phyloP scores from a whole-genome alignment of 2,888 invertebrate species.

The Torymus texanus region DNA sequence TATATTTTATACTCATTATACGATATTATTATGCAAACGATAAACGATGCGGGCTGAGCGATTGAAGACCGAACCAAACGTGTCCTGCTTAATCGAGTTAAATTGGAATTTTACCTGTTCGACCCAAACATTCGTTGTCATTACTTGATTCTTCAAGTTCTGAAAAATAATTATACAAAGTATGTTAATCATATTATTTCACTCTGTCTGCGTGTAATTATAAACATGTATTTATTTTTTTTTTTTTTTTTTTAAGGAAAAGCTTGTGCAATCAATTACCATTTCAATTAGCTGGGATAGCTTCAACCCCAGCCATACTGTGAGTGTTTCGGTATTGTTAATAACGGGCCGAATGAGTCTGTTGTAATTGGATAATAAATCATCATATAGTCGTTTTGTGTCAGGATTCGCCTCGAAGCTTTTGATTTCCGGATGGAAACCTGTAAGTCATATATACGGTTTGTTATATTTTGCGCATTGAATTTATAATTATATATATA shows the following conservation, averaged over 20 bases:
- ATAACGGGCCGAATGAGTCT: conserved; percentile 94
- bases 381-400: conserved; percentile 96
- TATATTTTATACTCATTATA: no score
- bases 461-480: neutral
- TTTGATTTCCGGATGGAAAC: conserved; percentile 62
- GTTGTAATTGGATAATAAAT: conserved; percentile 96
- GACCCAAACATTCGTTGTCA: conserved; percentile 96
- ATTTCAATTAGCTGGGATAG: conserved; percentile 93
- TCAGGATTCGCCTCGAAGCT: conserved; percentile 90
- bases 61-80: no score
- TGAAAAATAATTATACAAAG: conserved; percentile 58
- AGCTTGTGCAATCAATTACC: conserved; percentile 63
- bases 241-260: no score
- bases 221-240: neutral
- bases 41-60: no score
- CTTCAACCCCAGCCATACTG: conserved; percentile 92
- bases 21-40: no score
- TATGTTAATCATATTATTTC: conserved; percentile 7
- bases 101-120: conserved; percentile 83
- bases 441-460: conserved; percentile 58
- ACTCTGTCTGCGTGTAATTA: conserved; percentile 4
- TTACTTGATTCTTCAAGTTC: conserved; percentile 94
- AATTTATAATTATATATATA: neutral
- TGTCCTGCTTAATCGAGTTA: neutral
- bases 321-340: conserved; percentile 93